A percentile compares a stretch with the other conserved stretches of the same genome.
Conservation (phyloP, 1,140 invertebrate species). For the Prorops nasuta region DNA sequence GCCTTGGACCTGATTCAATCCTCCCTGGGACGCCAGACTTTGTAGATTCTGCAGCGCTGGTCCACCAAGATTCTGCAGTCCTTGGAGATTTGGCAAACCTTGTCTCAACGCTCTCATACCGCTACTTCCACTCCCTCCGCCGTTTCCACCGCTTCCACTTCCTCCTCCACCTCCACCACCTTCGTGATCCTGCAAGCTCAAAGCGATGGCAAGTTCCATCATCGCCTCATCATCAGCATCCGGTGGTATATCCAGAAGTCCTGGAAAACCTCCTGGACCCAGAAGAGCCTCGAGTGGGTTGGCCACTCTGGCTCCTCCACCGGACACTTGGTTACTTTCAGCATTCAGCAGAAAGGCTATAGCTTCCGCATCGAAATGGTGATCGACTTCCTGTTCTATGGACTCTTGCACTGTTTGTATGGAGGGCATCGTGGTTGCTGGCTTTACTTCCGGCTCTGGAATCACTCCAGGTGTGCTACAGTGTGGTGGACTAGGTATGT, state of each 20-base stretch:
- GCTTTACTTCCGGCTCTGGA: constrained; percentile 49
- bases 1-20: constrained; percentile 39
- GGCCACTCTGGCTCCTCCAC: constrained; percentile 31
- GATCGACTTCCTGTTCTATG: constrained; percentile 42
- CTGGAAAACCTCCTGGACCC: constrained; percentile 63
- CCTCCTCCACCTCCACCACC: constrained; percentile 52
- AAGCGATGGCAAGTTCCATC: constrained; percentile 92
- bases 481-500: constrained; percentile 77
- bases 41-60: constrained; percentile 57
- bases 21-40: constrained; percentile 44
- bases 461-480: constrained; percentile 62
- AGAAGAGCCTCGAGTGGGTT: constrained; percentile 72
- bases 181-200: constrained; percentile 82
- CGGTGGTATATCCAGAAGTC: constrained; percentile 70
- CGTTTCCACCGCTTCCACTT: constrained; percentile 51
- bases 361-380: constrained; percentile 58
- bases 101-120: constrained; percentile 44
- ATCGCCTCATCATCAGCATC: constrained; percentile 95
- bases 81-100: constrained; percentile 53
- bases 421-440: constrained; percentile 17
- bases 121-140: constrained; percentile 58
- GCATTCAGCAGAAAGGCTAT: constrained; percentile 47
- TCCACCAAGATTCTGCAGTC: constrained; percentile 49
- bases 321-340: constrained; percentile 42
- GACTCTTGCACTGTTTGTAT: constrained; percentile 44